Base-by-base conservation (phyloP, 2,113 vertebrate species). In the Pelodiscus sinensis region DNA sequence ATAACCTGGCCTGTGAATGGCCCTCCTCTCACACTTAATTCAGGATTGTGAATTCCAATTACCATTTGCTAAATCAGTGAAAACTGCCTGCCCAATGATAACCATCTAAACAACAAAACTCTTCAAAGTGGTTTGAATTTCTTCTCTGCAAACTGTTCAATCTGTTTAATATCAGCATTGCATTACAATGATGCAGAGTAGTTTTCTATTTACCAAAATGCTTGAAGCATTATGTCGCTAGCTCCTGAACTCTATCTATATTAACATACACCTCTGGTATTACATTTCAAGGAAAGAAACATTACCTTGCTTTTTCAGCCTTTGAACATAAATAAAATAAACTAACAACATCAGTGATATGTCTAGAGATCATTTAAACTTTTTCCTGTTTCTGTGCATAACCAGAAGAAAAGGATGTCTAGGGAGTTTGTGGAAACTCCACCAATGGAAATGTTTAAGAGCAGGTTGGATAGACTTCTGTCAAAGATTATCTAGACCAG, bases 61-160 rank as follows among this genome's bases (percentile, higher is more conserved):
- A 91, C 56, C 68, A 95, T 82, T 94, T 94, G 77, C 56, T 95
- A 95, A 97, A 94, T 97, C 91, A 96, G 92, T 95, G 84, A 94
- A 93, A 95, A 95, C 79, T 89, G 38, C 58, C 92, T 81, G 90
- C 92, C 60, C 93, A 94, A 96, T 97, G 96, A 97, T 94, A 94
- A 82, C 44, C 81, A 92, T 77, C 89, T 97, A 93, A 97, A 94
- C 31, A 93, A 90, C 51, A 97, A 96, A 96, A 62, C 79, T 95
- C 87, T 94, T 97, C 92, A 92, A 92, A 94, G 71, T 58, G 81
- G 71, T 82, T 90, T 97, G 91, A 80, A 84, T 93, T 73, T 92
- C 96, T 97, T 92, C 80, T 95, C 79, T 96, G 85, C 81, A 97
- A 93, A 92, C 78, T 89, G 60, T 87, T 96, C 90, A 80, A 95